These are phyloP conservation scores for Rhinoraja longicauda DNA, from an alignment of 2,797 vertebrate genomes.

Conservation along the genomic window DNA sequence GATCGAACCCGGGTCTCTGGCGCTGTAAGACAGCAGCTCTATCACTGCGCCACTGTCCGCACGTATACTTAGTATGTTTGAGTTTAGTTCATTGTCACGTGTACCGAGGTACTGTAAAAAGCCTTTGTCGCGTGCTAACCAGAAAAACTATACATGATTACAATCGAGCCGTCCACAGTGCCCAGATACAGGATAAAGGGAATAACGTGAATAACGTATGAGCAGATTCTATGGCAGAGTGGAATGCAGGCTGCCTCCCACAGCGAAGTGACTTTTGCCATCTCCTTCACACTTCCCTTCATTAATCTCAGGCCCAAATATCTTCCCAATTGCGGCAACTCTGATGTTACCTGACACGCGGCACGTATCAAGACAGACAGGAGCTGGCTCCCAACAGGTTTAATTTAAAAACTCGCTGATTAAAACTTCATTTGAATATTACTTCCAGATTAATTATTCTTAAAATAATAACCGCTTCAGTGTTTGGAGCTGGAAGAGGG, in stretches of 20 bases:
- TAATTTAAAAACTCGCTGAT: neutral
- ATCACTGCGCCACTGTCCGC: too few relatives aligned
- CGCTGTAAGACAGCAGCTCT: too few relatives aligned
- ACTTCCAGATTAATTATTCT: conserved; percentile 30
- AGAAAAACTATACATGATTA: too few relatives aligned
- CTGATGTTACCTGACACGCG: neutral
- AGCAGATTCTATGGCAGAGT: neutral
- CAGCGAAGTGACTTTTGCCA: neutral
- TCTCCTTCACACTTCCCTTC: neutral
- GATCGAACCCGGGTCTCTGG: too few relatives aligned
- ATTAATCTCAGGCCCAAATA: neutral
- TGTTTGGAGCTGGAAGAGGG: conserved; percentile 17
- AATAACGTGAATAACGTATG: neutral
- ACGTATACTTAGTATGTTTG: too few relatives aligned
- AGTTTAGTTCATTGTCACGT: too few relatives aligned
- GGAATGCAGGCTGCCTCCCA: neutral
- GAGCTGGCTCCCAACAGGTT: neutral
- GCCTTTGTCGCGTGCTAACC: too few relatives aligned
- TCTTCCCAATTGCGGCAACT: neutral
- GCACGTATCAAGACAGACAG: neutral
- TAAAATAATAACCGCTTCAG: neutral
- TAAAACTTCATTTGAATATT: conserved; percentile 27
- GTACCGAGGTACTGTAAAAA: too few relatives aligned
- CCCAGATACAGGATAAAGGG: too few relatives aligned
- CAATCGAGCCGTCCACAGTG: too few relatives aligned